A percentile compares a stretch with the other conserved stretches of the same genome.
Evolutionary conservation across 2,888 invertebrate genomes (phyloP).

Genomic region (Meiosimyza platycephala): DNA sequence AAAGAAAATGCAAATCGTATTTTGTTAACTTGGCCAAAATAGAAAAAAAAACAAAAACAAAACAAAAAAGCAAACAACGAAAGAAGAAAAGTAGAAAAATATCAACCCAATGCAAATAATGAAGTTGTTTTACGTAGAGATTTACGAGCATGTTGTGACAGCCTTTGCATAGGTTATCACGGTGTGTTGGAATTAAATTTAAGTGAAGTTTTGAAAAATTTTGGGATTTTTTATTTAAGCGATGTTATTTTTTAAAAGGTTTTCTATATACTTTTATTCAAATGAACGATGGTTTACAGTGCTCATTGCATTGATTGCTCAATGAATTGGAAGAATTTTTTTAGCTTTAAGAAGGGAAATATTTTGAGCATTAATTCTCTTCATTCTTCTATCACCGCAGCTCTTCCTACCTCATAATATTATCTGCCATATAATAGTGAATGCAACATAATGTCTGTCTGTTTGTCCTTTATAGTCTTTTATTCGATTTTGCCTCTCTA

Average conservation of each 20-base stretch:
- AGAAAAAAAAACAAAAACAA: neutral
- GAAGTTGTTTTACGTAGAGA: neutral
- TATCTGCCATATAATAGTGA: too few relatives aligned
- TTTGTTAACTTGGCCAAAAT: neutral
- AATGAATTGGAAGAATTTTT: neutral
- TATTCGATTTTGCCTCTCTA: too few relatives aligned
- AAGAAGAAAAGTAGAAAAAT: neutral
- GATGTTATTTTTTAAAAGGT: neutral
- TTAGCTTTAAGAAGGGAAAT: too few relatives aligned
- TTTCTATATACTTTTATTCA: constrained; percentile 30
- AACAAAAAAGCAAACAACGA: neutral
- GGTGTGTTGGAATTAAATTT: too few relatives aligned
- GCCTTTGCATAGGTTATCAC: neutral
- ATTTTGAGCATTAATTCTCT: too few relatives aligned
- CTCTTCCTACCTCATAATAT: too few relatives aligned
- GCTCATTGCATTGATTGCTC: neutral
- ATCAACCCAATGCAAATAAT: constrained; percentile 4
- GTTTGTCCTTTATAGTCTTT: too few relatives aligned
- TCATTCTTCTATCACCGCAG: too few relatives aligned
- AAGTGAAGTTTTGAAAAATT: too few relatives aligned
- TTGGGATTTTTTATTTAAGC: too few relatives aligned
- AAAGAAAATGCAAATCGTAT: constrained; percentile 27
- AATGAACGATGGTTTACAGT: too few relatives aligned
- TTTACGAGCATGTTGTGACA: neutral
- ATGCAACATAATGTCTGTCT: too few relatives aligned